Conservation (phyloP, 1,140 invertebrate genomes). For the Stenopsyche tienmushanensis region DNA sequence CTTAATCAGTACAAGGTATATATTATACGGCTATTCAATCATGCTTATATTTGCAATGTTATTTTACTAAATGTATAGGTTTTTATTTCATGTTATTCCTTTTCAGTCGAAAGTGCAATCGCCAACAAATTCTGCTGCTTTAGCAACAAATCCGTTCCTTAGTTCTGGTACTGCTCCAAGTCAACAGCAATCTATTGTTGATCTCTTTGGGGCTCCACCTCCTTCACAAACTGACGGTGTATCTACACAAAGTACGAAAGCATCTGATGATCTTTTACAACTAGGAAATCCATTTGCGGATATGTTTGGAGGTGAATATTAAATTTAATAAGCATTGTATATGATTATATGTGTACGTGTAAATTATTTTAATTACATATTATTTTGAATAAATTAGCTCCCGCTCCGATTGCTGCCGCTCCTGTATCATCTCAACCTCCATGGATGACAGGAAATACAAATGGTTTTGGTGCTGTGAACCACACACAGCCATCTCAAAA, state of each 20-base stretch:
- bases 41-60: background rate
- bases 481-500: conserved; percentile 57
- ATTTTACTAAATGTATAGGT: too few relatives aligned
- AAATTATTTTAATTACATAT: conserved; percentile 41
- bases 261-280: conserved; percentile 87
- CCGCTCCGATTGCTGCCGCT: conserved; percentile 38
- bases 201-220: conserved; percentile 70
- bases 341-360: background rate
- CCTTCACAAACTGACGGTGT: conserved; percentile 45
- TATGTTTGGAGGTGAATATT: conserved; percentile 65
- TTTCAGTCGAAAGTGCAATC: conserved; percentile 77
- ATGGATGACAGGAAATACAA: conserved; percentile 44
- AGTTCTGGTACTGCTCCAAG: conserved; percentile 58
- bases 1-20: conserved; percentile 93
- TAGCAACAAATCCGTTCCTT: conserved; percentile 85
- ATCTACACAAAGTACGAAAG: conserved; percentile 58
- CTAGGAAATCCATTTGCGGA: conserved; percentile 90
- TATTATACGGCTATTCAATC: conserved; percentile 16
- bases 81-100: background rate
- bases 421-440: conserved; percentile 39
- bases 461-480: conserved; percentile 57
- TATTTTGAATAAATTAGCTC: conserved; percentile 4
- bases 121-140: conserved; percentile 61
- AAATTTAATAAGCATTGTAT: too few relatives aligned
- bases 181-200: conserved; percentile 70